Evolutionary conservation across 92 coral and sea anemone genomes (phyloP).

Genomic region (Pocillopora meandrina): DNA sequence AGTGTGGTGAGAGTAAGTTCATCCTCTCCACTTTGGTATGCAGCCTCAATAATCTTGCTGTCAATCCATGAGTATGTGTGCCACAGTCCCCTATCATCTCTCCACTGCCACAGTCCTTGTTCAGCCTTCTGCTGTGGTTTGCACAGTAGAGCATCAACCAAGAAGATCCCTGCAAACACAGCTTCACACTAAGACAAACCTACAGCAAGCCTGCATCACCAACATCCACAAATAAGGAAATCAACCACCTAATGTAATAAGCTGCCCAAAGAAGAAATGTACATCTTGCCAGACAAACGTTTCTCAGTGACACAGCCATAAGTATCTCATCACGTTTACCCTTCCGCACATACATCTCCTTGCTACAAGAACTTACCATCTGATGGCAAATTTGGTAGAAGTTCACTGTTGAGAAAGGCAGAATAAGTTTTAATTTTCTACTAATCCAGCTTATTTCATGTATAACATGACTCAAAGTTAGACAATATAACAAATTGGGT

Average conservation of each 20-base stretch:
- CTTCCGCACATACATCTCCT: neutral
- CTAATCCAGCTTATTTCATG: too few relatives aligned
- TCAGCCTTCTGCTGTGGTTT: constrained; percentile 83
- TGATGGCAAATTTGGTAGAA: constrained; percentile 88
- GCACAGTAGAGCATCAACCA: constrained; percentile 81
- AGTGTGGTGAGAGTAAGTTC: constrained; percentile 94
- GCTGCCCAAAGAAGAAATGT: neutral
- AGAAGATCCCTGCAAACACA: constrained; percentile 69
- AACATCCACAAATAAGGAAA: too few relatives aligned
- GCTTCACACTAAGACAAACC: neutral
- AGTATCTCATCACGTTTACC: too few relatives aligned
- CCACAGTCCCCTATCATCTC: constrained; percentile 97
- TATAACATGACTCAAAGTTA: too few relatives aligned
- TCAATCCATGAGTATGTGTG: constrained; percentile 99
- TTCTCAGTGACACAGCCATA: too few relatives aligned
- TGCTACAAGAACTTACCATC: constrained; percentile 66
- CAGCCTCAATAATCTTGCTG: constrained; percentile 97
- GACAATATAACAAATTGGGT: too few relatives aligned
- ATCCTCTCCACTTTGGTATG: constrained; percentile 96
- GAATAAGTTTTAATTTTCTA: neutral
- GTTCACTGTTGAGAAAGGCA: constrained; percentile 72
- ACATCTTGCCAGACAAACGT: too few relatives aligned
- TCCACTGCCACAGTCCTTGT: constrained; percentile 99
- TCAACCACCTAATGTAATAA: neutral
- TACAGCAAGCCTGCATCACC: neutral